phyloP scores from a whole-genome alignment of 2,888 invertebrate genomes.

The Andrena haemorrhoa region DNA sequence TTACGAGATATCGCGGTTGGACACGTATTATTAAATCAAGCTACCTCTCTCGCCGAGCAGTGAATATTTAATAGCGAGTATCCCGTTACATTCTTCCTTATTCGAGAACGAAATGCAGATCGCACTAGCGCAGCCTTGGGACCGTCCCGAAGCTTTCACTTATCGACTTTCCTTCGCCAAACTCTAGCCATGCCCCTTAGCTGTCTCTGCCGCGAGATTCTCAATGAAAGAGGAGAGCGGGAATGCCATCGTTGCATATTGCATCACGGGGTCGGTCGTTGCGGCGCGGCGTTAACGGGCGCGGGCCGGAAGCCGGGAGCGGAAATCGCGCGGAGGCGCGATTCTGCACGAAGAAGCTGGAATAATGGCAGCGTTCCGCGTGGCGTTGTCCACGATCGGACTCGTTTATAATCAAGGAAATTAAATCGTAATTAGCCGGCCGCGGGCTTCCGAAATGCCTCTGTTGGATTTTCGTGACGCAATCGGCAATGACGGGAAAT shows the following conservation, averaged over 20 bases:
- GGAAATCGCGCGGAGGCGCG: slow-evolving; percentile 12
- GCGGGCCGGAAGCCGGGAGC: not conserved
- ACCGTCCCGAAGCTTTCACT: no score
- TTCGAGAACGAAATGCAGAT: no score
- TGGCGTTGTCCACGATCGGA: slow-evolving; percentile 33
- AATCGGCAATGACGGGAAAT: slow-evolving; percentile 75
- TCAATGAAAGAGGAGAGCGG: no score
- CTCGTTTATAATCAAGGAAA: slow-evolving; percentile 52
- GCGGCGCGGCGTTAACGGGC: not conserved
- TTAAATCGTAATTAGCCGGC: slow-evolving; percentile 72
- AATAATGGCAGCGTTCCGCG: slow-evolving; percentile 25
- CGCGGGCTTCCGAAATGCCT: slow-evolving; percentile 55
- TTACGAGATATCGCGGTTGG: not conserved
- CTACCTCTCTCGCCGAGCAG: not conserved
- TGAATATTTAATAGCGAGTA: not conserved
- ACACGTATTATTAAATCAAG: slow-evolving; percentile 10
- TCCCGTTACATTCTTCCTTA: no score
- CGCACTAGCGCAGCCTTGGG: no score
- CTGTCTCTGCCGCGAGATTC: no score
- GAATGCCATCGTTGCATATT: no score
- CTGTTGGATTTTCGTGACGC: slow-evolving; percentile 35
- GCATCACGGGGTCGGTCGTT: not conserved
- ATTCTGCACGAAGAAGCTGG: slow-evolving; percentile 22
- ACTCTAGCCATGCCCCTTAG: no score
- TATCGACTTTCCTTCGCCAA: no score